A percentile compares a stretch with the other conserved stretches of the same genome.
Conservation (phyloP, 2,888 invertebrate species). For the Pachycephus smyrnensis region DNA sequence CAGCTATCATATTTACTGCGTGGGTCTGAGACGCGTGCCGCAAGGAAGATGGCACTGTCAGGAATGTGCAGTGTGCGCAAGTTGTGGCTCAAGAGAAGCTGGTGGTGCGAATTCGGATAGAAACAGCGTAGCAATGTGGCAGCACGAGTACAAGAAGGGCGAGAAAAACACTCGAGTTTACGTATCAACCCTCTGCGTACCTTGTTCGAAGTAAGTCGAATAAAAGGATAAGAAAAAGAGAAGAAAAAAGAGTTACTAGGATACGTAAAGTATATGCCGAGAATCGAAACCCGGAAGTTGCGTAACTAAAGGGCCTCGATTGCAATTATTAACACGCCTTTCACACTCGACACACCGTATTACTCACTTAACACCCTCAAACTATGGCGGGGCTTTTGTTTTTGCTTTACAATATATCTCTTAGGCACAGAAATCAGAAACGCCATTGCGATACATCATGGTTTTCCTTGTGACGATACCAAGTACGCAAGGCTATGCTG, state of each 20-base stretch:
- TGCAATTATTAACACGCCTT: not conserved
- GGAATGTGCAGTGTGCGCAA: conserved; percentile 77
- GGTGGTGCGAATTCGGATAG: conserved; percentile 65
- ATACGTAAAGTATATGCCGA: not conserved
- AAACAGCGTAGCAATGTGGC: conserved; percentile 67
- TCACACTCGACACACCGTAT: not conserved
- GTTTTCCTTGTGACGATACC: not conserved
- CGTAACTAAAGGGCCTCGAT: not conserved
- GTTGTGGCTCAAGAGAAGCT: conserved; percentile 69
- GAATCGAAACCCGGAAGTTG: not conserved
- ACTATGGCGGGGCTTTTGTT: conserved; percentile 26
- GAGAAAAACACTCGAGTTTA: conserved; percentile 68
- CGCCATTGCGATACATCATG: not conserved
- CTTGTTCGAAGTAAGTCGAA: conserved; percentile 74
- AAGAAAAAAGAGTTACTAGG: not conserved
- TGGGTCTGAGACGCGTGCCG: conserved; percentile 83
- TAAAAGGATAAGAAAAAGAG: not conserved
- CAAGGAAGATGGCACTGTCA: conserved; percentile 92
- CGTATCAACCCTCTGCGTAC: conserved; percentile 74
- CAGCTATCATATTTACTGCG: conserved; percentile 90
- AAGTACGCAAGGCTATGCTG: not conserved
- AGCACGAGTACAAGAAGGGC: conserved; percentile 70
- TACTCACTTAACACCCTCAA: not conserved
- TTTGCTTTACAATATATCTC: conserved; percentile 29
- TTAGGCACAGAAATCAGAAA: not conserved